Evolutionary conservation across 2,888 invertebrate genomes (phyloP), one percentile per base, ranked within the genome.

Genomic region (Lypha dubia): DNA sequence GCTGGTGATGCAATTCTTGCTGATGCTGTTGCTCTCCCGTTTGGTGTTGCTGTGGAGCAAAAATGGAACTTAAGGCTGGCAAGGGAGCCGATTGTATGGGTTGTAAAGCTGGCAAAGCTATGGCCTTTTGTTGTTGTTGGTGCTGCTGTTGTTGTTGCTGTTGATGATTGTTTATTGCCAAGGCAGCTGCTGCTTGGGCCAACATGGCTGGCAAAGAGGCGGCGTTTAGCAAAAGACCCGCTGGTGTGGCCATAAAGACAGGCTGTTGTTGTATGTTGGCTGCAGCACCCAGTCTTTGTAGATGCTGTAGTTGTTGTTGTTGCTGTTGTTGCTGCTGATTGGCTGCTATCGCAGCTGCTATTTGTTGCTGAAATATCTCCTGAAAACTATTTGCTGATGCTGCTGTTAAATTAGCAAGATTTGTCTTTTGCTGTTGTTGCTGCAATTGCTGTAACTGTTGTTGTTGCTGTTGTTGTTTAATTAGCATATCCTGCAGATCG

Each of bases 181-280:
- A 85, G 8, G 90, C 89, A 3, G 91, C 91, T 3, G 90, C 90
- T n/a, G 91, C 90, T 62, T 90, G 89, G n/a, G 91, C 90, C 74
- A 92, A 73, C 90, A 92, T 91, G 4, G 92, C 89, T 15, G 92
- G 92, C 70, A 92, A 76, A n/a, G 91, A 90, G 44, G 91, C 89
- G 0, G 92, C 91, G 76, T 92, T 92, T 7, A 92, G 84, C 79
- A 92, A 85, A 24, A 92, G 70, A 0, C 92, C 92, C 2, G 91
- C 89, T 1, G 92, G 90, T 32, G 92, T 92, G 60, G 92, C 90
- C 92, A 92, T 92, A 73, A 92, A 92, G 22, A 92, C 90, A 3
- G 92, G 91, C 81, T 92, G 92, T 56, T 89, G 87, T 75, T 88
- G 87, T 67, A 88, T 88, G 38, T 88, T 89, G 5, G 91, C 88